Evolutionary conservation across 2,797 vertebrate species (phyloP).

Genomic region (Otus scops): DNA sequence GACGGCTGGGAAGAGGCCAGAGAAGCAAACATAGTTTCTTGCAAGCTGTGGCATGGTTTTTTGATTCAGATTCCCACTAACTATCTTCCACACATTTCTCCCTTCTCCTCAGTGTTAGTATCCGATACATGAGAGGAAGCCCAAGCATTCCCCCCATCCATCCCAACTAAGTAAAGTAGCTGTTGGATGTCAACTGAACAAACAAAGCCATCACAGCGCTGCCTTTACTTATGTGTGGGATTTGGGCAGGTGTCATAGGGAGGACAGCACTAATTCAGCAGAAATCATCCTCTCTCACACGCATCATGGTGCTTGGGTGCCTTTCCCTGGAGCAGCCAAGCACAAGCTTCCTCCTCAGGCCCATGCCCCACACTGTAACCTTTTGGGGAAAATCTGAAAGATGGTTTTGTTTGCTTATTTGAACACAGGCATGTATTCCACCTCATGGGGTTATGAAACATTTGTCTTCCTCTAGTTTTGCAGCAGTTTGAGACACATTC

Average conservation of each 20-base stretch:
- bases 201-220: neutral
- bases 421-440: neutral
- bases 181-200: neutral
- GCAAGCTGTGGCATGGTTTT: neutral
- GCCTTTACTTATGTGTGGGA: neutral
- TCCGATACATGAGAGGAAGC: fast-evolving
- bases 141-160: neutral
- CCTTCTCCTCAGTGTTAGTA: neutral
- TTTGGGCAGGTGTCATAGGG: neutral
- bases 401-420: neutral
- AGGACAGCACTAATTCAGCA: neutral
- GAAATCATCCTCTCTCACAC: neutral
- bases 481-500: constrained; percentile 43
- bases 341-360: neutral
- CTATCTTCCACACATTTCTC: neutral
- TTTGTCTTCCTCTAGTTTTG: constrained; percentile 12
- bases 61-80: neutral
- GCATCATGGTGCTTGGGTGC: neutral
- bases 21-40: neutral
- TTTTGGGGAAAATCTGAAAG: neutral
- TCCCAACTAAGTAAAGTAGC: neutral
- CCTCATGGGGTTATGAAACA: neutral
- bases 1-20: neutral
- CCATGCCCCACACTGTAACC: neutral
- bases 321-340: neutral